Evolutionary conservation across 2,797 vertebrate genomes (phyloP).

Genomic region (Lepus oiostolus): DNA sequence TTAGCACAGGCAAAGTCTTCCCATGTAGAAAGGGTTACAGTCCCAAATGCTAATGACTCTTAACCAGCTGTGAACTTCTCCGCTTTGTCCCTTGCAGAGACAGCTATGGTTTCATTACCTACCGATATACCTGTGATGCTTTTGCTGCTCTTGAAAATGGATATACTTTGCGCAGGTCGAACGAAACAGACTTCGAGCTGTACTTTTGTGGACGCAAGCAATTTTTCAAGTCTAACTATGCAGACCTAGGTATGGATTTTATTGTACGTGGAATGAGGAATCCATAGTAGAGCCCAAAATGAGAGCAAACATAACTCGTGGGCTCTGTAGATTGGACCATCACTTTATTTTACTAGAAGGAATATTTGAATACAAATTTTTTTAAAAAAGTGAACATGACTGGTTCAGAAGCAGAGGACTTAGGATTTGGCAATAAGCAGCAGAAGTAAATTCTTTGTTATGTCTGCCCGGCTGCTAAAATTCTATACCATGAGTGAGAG

Average conservation of each 20-base stretch:
- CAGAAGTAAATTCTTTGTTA: not conserved
- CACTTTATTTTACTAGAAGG: constrained; percentile 38
- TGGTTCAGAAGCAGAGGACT: constrained; percentile 2
- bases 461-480: not conserved
- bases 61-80: constrained; percentile 67
- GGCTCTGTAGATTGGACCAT: not conserved
- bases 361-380: constrained; percentile 26
- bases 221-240: constrained; percentile 98
- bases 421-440: not conserved
- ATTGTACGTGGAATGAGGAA: constrained; percentile 46
- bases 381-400: not conserved
- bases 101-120: constrained; percentile 99
- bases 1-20: constrained; percentile 74
- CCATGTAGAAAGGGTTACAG: constrained; percentile 79
- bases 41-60: constrained; percentile 71
- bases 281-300: constrained; percentile 23
- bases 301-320: not conserved
- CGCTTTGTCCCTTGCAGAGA: constrained; percentile 91
- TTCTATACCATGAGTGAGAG: not conserved
- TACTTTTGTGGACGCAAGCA: constrained; percentile 98
- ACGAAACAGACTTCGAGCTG: constrained; percentile 97
- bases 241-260: constrained; percentile 96
- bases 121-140: constrained; percentile 99
- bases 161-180: constrained; percentile 96
- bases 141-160: constrained; percentile 99